Conservation (phyloP, 2,113 vertebrate genomes). For the Perca fluviatilis region DNA sequence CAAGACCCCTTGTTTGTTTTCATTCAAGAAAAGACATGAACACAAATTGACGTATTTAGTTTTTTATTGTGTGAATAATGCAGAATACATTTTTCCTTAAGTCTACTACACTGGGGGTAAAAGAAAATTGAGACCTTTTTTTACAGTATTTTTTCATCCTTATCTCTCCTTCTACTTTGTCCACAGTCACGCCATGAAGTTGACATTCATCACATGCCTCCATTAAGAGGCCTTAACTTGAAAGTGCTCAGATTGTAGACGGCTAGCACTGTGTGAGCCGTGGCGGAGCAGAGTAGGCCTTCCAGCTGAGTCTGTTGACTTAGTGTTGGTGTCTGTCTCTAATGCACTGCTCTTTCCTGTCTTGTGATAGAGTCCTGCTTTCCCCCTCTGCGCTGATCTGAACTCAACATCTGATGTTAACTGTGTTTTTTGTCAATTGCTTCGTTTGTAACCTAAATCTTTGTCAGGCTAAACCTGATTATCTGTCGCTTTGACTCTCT, state of each 20-base stretch:
- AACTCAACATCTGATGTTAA: constrained; percentile 36
- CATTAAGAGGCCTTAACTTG: constrained; percentile 42
- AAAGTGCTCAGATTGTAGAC: constrained; percentile 22
- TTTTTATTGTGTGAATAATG: constrained; percentile 14
- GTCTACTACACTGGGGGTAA: not conserved
- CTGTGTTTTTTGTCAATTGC: constrained; percentile 28
- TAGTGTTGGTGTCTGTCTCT: constrained; percentile 28
- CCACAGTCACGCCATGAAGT: not conserved
- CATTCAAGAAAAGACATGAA: not conserved
- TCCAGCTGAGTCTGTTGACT: constrained; percentile 36
- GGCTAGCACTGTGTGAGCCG: constrained; percentile 10
- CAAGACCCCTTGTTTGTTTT: not conserved
- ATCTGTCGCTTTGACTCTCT: not conserved
- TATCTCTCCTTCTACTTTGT: constrained; percentile 18
- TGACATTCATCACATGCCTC: constrained; percentile 54
- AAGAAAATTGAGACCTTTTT: constrained; percentile 14
- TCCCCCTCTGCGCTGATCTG: not conserved
- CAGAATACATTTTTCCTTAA: not conserved
- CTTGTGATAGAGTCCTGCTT: constrained; percentile 36
- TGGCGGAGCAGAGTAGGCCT: constrained; percentile 27
- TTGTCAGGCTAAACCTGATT: constrained; percentile 1
- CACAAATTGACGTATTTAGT: constrained; percentile 18
- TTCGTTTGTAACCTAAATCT: constrained; percentile 16
- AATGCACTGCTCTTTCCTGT: constrained; percentile 27
- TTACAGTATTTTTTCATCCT: constrained; percentile 23